Percentiles rank a stretch among this genome's conserved stretches.
phyloP scores from a whole-genome alignment of 2,888 invertebrate species.

The Colletes collaris region DNA sequence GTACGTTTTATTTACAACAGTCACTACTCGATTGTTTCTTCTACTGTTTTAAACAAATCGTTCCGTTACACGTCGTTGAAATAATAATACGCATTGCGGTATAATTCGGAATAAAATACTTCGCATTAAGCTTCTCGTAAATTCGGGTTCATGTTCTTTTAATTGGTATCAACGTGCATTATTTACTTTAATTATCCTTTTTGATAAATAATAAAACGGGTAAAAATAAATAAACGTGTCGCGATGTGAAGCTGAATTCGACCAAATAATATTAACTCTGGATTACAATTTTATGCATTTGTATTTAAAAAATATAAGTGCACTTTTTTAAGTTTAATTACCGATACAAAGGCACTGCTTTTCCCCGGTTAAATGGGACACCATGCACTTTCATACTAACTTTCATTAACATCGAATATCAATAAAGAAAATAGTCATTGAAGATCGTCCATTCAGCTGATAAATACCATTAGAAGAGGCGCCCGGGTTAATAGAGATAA shows the following conservation, averaged over 20 bases:
- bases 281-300: too few relatives aligned
- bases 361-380: too few relatives aligned
- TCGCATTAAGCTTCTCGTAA: not conserved
- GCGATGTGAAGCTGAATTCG: too few relatives aligned
- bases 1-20: slow-evolving; percentile 13
- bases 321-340: too few relatives aligned
- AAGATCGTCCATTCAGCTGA: slow-evolving; percentile 11
- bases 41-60: not conserved
- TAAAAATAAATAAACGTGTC: too few relatives aligned
- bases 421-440: not conserved
- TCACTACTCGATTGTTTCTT: not conserved
- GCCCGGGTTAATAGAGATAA: slow-evolving; percentile 27
- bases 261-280: too few relatives aligned
- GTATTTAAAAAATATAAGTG: too few relatives aligned
- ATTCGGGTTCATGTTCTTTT: not conserved
- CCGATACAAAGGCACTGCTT: too few relatives aligned
- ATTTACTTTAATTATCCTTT: too few relatives aligned
- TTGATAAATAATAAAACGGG: too few relatives aligned
- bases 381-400: not conserved
- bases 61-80: not conserved
- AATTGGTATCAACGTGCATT: too few relatives aligned
- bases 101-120: slow-evolving; percentile 3
- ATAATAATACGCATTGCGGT: not conserved
- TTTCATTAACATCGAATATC: not conserved
- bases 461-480: slow-evolving; percentile 30